Conservation (phyloP, 2,888 invertebrate genomes). For the Tyria jacobaeae region DNA sequence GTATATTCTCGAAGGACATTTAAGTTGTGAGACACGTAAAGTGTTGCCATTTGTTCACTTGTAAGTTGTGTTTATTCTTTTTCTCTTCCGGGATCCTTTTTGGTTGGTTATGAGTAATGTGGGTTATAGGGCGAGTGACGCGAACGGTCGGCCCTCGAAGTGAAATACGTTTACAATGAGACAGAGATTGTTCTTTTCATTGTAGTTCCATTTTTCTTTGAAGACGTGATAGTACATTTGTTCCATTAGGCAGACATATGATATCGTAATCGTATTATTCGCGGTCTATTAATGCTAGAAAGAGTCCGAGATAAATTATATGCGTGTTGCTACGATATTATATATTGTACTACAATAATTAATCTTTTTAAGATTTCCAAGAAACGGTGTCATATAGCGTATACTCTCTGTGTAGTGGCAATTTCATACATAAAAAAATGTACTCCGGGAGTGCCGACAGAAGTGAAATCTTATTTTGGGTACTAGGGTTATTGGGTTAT, state of each 20-base stretch:
- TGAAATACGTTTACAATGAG: slow-evolving; percentile 70
- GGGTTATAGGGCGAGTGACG: slow-evolving; percentile 66
- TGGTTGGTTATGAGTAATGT: slow-evolving; percentile 76
- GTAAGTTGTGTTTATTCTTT: slow-evolving; percentile 79
- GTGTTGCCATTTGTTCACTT: slow-evolving; percentile 79
- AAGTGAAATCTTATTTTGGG: too few species aligned
- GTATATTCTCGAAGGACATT: slow-evolving; percentile 74
- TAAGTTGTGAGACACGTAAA: slow-evolving; percentile 80
- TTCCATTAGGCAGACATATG: slow-evolving; percentile 36
- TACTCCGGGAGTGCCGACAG: too few species aligned
- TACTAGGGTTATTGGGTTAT: too few species aligned
- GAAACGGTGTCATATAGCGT: neutral
- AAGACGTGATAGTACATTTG: slow-evolving; percentile 30
- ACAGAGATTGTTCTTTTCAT: slow-evolving; percentile 64
- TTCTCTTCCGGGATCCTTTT: slow-evolving; percentile 67
- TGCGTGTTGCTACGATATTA: neutral
- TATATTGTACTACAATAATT: neutral
- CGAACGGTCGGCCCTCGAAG: slow-evolving; percentile 58
- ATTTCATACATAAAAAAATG: too few species aligned
- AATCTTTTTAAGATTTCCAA: neutral
- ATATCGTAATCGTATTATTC: slow-evolving; percentile 18
- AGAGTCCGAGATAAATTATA: neutral
- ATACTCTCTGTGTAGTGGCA: too few species aligned
- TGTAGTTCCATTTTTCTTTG: slow-evolving; percentile 57
- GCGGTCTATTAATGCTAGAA: neutral